Base-by-base conservation (phyloP, 2,888 invertebrate species). In the Xanthia togata region DNA sequence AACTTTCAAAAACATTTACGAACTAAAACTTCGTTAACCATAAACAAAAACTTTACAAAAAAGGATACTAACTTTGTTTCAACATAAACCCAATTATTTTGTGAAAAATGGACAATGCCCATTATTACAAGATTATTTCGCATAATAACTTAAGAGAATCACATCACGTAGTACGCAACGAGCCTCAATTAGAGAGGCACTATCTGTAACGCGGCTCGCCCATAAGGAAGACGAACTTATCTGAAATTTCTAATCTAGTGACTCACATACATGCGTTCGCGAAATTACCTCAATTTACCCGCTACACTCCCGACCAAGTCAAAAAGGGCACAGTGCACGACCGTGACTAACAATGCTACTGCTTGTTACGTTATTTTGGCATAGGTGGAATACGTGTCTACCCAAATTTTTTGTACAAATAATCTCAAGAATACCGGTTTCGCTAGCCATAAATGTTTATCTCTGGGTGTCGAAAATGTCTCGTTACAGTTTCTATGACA, bases 171-270 rank as follows among this genome's bases (percentile, higher is more conserved):
- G 90, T 72, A 73, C 81, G 77, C 83, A 88, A 88, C 84, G 83
- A 87, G 86, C 87, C 92, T 92, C 94, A 95, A 95, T 95, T 94
- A 95, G 94, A 92, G 90, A 91, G 86, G 86, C 67, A 75, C 83
- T 79, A 94, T 94, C 94, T 92, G 90, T 91, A 92, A 90, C 92
- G 90, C 91, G 88, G 90, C 94, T 91, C 93, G 89, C 95, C 93
- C 94, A 94, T 95, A 94, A 94, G 93, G 94, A 94, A 94, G 92
- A 90, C 74, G 83, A 85, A 88, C 90, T 93, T 94, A 95, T 95
- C 95, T 92, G 77, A 91, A 94, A 94, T 95, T 95, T 95, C 95
- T 94, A 93, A 95, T 95, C 95, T 94, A 83, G 81, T 93, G 93
- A 93, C 90, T 94, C 94, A 93, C 87, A 92, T 92, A 85, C 79